Percentiles rank a stretch among this genome's conserved stretches.
Evolutionary conservation across 1,140 invertebrate species (phyloP).

Genomic region (Megathymus violae): DNA sequence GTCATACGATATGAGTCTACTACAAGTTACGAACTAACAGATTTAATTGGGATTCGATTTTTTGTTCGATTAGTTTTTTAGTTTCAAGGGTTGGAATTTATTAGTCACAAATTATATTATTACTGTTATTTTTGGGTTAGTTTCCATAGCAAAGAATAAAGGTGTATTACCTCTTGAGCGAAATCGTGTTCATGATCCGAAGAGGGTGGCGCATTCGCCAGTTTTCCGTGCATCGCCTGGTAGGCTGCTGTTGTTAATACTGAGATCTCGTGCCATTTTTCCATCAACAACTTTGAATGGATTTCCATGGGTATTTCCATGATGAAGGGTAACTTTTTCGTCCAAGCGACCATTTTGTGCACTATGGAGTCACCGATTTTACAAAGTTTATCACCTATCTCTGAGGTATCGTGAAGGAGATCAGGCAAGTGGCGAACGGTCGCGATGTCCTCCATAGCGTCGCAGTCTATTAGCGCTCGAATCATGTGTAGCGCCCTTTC

Average conservation of each 20-base stretch:
- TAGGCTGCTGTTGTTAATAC: conserved; percentile 97
- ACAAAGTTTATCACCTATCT: conserved; percentile 95
- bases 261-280: conserved; percentile 98
- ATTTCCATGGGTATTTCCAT: conserved; percentile 97
- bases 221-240: conserved; percentile 93
- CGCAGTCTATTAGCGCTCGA: conserved; percentile 95
- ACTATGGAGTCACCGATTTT: conserved; percentile 98
- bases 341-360: conserved; percentile 99
- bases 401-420: conserved; percentile 94
- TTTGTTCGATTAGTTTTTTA: not conserved
- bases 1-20: not conserved
- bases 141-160: conserved; percentile 24
- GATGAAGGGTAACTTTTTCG: conserved; percentile 98
- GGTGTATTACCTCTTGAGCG: conserved; percentile 87
- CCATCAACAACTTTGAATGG: conserved; percentile 96
- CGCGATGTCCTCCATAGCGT: conserved; percentile 97
- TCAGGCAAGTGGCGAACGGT: conserved; percentile 95
- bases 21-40: too few species aligned
- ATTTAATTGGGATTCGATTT: too few species aligned
- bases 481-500: conserved; percentile 94
- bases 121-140: conserved; percentile 20
- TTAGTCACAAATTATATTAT: conserved; percentile 7
- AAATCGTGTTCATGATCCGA: conserved; percentile 87
- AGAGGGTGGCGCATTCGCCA: conserved; percentile 81
- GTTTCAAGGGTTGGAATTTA: not conserved